Evolutionary conservation across 2,888 invertebrate species (phyloP), one percentile per base, ranked within the genome.

Genomic region (Erannis defoliaria): DNA sequence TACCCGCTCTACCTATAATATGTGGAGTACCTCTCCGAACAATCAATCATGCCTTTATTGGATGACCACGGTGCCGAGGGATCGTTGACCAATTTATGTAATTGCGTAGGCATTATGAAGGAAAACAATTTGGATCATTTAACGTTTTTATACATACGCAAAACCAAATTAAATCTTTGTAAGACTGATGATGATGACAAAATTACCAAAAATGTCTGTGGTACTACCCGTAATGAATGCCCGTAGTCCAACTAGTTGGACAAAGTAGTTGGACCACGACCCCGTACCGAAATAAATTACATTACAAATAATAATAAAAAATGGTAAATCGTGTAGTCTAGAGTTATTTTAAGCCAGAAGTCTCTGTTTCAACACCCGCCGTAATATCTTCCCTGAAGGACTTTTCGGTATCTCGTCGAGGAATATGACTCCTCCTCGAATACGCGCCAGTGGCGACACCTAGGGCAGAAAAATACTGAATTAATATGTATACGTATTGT

Each of bases 391-490:
- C 31, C 73, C 96, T 55, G 94, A 94, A 0, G 94, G 88, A 71
- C 94, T 95, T 81, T 94, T 95, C 19, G 96, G 96, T 72, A 96
- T 95, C 50, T 88, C 90, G 12, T 94, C 84, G 0, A 95, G 77
- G 78, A 96, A 96, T 57, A 86, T 80, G 12, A 96, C 94, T 2
- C 96, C 95, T n/a, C 95, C 96, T 62, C 94, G 90, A 8, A 96
- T 84, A 67, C 91, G 90, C 79, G 96, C 96, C 58, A 94, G 94
- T 6, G 93, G 89, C 33, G 72, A 2, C 95, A 95, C 46, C 73
- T 71, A 62, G 35, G 26, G 18, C 49, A 63, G 54, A 42, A 16
- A 56, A 50, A 26, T 29, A n/a, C n/a, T n/a, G 10, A 35, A 35
- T 23, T 23, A 23, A 4, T 4, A 23, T 23, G 2, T 4, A 23